These are phyloP conservation scores for Asarcornis scutulata DNA, from an alignment of 2,113 vertebrate species.

Conservation along the genomic window DNA sequence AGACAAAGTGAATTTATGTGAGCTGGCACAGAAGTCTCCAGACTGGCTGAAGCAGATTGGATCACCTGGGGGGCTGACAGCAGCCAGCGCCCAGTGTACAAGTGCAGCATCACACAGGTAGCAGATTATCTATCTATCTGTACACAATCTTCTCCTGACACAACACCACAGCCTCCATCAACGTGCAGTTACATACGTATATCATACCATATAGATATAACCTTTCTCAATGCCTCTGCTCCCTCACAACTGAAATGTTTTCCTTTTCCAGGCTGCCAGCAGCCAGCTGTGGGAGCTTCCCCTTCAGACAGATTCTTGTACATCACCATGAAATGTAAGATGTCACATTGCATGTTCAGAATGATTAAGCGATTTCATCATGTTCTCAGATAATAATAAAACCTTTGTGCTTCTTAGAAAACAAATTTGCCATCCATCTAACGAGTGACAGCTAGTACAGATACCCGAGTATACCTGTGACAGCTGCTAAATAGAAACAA, in stretches of 20 bases:
- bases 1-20: background rate
- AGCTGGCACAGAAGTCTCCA: background rate
- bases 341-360: background rate
- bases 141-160: background rate
- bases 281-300: background rate
- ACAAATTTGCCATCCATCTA: background rate
- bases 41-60: background rate
- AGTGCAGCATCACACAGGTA: background rate
- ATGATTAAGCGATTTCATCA: background rate
- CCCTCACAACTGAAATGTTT: background rate
- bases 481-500: constrained; percentile 2
- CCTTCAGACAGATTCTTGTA: background rate
- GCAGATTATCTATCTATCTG: too few species aligned
- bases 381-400: background rate
- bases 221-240: background rate
- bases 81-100: background rate
- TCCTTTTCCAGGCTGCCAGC: background rate
- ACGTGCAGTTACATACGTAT: background rate
- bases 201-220: background rate
- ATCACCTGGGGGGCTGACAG: background rate
- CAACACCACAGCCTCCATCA: accelerated
- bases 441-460: background rate
- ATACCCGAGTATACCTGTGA: background rate
- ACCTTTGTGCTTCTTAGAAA: background rate
- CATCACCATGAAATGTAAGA: background rate